Evolutionary conservation across 1,140 invertebrate species (phyloP), one percentile per base, ranked within the genome.

Genomic region (Leptopilina clavipes): DNA sequence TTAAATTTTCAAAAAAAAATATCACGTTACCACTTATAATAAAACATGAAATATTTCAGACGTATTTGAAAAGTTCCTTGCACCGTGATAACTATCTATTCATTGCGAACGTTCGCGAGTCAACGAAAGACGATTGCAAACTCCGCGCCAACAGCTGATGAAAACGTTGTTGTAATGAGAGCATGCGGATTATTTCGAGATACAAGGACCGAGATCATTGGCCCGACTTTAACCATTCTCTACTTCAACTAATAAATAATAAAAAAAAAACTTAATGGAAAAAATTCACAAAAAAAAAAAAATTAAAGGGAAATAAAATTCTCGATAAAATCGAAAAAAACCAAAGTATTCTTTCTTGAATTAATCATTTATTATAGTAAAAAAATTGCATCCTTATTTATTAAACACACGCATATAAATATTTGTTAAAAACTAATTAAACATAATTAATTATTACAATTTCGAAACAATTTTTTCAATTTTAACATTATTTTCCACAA

Each of bases 171-270:
- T 25, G 76, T 79, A 82, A 82, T 81, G 79, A 79, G 84, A 75
- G 59, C 81, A 76, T 76, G 76, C 17, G 74, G 70, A 82, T 85
- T 87, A 87, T 87, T 87, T 86, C 44, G 70, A 82, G 83, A 84
- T 31, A 31, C 59, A 73, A 73, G 77, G 81, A 73, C 77, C 45
- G 82, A 74, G 84, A 86, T 82, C 85, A 84, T 86, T 85, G 84
- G 84, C 81, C 81, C 75, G 72, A 79, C 65, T 43, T 14, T 71
- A 48, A 48, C 40, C 44, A 43, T 59, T 45, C 14, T 5, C 70
- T 40, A 22, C 74, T 73, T 59, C 73, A 77, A 79, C 10, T 19
- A 5, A 59, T 31, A 31, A 25, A 1, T 0, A 3, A 14, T 7
- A 31, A n/a, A n/a, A 31, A 31, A 31, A 31, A 31, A 31, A 31